phyloP scores from a whole-genome alignment of 2,113 vertebrate genomes.

The Alexandromys fortis region DNA sequence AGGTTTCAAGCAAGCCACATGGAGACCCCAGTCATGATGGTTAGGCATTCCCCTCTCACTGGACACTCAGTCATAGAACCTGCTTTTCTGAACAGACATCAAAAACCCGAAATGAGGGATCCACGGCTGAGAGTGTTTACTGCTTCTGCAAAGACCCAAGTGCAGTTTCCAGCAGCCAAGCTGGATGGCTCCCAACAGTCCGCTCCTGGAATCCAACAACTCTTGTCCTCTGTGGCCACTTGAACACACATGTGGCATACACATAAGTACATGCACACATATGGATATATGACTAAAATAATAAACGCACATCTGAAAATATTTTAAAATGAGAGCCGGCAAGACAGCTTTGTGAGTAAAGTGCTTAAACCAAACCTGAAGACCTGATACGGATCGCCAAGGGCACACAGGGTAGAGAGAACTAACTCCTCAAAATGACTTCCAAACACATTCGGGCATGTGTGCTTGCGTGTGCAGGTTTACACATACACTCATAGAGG shows the following conservation, averaged over 20 bases:
- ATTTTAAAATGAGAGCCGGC: neutral
- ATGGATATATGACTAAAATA: neutral
- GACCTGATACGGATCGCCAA: too few species aligned
- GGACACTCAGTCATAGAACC: neutral
- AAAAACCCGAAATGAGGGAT: neutral
- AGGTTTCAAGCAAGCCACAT: slow-evolving; percentile 50
- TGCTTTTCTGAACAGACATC: slow-evolving; percentile 48
- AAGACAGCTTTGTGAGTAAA: neutral
- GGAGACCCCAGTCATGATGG: neutral
- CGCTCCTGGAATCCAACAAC: neutral
- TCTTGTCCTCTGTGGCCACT: neutral
- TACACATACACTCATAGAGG: neutral
- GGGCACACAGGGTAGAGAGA: neutral
- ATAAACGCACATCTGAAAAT: neutral
- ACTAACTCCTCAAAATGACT: neutral
- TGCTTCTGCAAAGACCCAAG: neutral
- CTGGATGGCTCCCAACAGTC: neutral
- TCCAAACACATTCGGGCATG: neutral
- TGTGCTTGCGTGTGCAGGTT: neutral
- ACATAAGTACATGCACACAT: neutral
- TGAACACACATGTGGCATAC: neutral
- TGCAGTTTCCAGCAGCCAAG: neutral
- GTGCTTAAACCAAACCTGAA: neutral
- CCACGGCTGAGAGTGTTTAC: too few species aligned
- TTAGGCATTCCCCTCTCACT: slow-evolving; percentile 51